A percentile compares a stretch with the other conserved stretches of the same genome.
Conservation (phyloP, 1,140 invertebrate species). For the Rhynchophorus ferrugineus region DNA sequence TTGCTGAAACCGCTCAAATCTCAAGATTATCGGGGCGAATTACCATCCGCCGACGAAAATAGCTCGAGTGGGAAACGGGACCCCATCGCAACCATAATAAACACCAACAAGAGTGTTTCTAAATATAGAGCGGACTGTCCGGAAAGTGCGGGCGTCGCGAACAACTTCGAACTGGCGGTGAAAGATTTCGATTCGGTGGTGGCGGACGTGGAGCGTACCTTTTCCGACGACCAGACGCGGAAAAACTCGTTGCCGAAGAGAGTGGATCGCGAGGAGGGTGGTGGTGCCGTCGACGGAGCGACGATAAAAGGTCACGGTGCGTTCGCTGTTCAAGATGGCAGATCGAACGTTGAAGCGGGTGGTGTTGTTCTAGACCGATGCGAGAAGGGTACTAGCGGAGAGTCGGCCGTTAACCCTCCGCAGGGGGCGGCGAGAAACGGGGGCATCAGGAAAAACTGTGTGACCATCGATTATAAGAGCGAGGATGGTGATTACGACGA, state of each 20-base stretch:
- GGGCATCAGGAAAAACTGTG: background rate
- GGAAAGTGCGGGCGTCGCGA: constrained; percentile 12
- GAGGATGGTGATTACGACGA: background rate
- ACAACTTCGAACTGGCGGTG: constrained; percentile 33
- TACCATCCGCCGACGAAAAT: background rate
- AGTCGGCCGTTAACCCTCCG: background rate
- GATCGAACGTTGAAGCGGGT: background rate
- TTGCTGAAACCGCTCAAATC: background rate
- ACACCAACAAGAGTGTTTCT: background rate
- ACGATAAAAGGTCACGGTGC: too few relatives aligned
- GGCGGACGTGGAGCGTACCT: constrained; percentile 26
- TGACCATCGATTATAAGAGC: background rate
- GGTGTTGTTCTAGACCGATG: background rate
- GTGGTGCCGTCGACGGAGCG: too few relatives aligned
- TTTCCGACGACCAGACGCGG: background rate
- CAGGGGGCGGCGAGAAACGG: background rate
- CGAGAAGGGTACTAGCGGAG: too few relatives aligned
- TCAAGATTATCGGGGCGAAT: background rate
- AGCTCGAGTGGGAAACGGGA: background rate
- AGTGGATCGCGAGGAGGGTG: background rate
- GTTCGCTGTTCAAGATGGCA: background rate
- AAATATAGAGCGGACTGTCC: constrained; percentile 12
- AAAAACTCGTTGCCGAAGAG: background rate
- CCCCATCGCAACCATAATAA: background rate
- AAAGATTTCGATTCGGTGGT: constrained; percentile 35